Evolutionary conservation across 2,797 vertebrate genomes (phyloP), one percentile per base, ranked within the genome.

Genomic region (Clarias laeviceps): DNA sequence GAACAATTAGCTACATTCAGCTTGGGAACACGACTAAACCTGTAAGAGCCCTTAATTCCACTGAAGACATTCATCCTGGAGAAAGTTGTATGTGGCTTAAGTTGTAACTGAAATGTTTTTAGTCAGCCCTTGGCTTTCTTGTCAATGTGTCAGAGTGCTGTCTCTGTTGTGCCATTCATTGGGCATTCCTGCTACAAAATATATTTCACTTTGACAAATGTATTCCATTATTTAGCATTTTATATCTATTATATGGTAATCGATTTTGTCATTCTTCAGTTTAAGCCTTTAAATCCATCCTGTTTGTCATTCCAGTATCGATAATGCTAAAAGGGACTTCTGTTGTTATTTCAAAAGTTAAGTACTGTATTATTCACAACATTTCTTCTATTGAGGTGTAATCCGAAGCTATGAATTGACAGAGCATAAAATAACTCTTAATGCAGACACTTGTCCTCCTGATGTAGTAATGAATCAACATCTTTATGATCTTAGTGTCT

Each of bases 1-100:
- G 68, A 54, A 88, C 84, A 72, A 72, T 82, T 27, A 40, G 64
- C 76, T 80, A 37, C 73, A 78, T 86, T 87, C 86, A 82, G 72
- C 61, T 27, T n/a, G 9, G 83, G 80, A 66, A 62, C 20, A 17
- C 14, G 59, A 72, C 61, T 87, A 84, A 81, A 88, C 65, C 80
- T 29, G 68, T 22, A 73, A 84, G 45, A 87, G 85, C 62, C 59
- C 73, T 82, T 83, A 85, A 86, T 78, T 86, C 85, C 73, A 80
- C 66, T 65, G 68, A 62, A 85, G 72, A 64, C 29, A 50, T 86
- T 77, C 40, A 73, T 74, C 79, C 72, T 78, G 11, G 54, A 59
- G 12, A 76, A 85, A 73, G 29, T 59, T 76, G 66, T 74, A 84
- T 79, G 24, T 87, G 62, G 57, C 69, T 85, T 79, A 76, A 80